These are phyloP conservation scores for Sebastolobus altivelis DNA, from an alignment of 2,797 vertebrate species.

Conservation along the genomic window DNA sequence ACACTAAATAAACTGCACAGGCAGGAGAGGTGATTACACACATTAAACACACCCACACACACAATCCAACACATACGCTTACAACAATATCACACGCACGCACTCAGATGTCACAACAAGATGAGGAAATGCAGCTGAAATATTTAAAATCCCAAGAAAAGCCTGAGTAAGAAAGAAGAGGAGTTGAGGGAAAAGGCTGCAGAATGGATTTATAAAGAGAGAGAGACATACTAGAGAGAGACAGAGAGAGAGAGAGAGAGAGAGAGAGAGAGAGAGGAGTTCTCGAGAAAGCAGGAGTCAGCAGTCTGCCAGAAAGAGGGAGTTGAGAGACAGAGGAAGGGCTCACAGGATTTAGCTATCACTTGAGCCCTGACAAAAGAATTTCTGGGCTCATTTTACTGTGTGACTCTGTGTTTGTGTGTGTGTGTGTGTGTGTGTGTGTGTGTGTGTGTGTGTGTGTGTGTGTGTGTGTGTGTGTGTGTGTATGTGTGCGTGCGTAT, in stretches of 20 bases:
- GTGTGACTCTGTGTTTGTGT: constrained; percentile 18
- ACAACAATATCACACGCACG: constrained; percentile 21
- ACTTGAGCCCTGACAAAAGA: constrained; percentile 57
- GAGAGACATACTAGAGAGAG: background rate
- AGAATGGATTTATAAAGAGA: constrained; percentile 25
- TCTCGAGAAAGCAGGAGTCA: constrained; percentile 56
- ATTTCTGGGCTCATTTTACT: constrained; percentile 45
- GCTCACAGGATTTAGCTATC: constrained; percentile 57
- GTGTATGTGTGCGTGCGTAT: constrained; percentile 13
- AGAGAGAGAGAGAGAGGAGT: constrained; percentile 5
- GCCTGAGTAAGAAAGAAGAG: constrained; percentile 32
- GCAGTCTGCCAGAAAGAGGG: constrained; percentile 54
- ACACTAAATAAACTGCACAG: constrained; percentile 13
- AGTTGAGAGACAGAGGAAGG: constrained; percentile 54
- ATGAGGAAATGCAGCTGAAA: constrained; percentile 51
- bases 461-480: constrained; percentile 16
- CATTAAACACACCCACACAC: constrained; percentile 33
- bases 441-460: constrained; percentile 14
- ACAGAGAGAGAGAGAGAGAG: constrained; percentile 8
- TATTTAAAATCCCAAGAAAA: constrained; percentile 61
- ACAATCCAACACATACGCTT: constrained; percentile 8
- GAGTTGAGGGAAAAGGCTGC: constrained; percentile 31
- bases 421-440: constrained; percentile 6
- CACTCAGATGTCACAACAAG: constrained; percentile 39
- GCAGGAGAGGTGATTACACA: constrained; percentile 15